A percentile compares a stretch with the other conserved stretches of the same genome.
phyloP scores from a whole-genome alignment of 2,888 invertebrate genomes.

The Hecatera dysodea region DNA sequence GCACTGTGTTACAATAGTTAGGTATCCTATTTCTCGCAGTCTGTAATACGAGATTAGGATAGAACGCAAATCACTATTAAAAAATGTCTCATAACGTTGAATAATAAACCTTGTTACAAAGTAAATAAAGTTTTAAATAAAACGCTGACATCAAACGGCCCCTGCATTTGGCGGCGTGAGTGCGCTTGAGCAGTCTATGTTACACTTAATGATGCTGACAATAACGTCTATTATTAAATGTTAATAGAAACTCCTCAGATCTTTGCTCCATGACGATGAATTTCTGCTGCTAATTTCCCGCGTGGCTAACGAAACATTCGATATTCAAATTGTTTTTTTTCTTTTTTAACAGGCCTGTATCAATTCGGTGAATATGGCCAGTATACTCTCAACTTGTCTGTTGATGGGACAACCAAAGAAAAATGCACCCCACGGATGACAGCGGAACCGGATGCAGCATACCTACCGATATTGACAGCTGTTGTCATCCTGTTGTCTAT shows the following conservation, averaged over 20 bases:
- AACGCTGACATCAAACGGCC: neutral
- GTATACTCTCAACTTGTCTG: constrained; percentile 79
- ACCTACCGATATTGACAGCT: constrained; percentile 84
- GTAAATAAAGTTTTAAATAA: neutral
- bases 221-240: neutral
- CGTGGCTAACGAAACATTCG: neutral
- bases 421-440: constrained; percentile 82
- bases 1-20: neutral
- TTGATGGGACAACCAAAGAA: constrained; percentile 63
- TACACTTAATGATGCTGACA: neutral
- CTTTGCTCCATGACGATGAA: neutral
- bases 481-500: constrained; percentile 85
- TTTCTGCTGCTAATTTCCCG: neutral
- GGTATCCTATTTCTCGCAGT: constrained; percentile 16
- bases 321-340: constrained; percentile 16
- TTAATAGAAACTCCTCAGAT: neutral
- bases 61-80: neutral
- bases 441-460: constrained; percentile 87
- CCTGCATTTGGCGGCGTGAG: no score
- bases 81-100: neutral
- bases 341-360: constrained; percentile 76
- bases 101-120: neutral
- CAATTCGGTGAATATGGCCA: constrained; percentile 86
- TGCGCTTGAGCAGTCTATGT: neutral
- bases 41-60: neutral